Percentiles rank a stretch among this genome's conserved stretches.
phyloP scores from a whole-genome alignment of 2,888 invertebrate species.

The Apodemia mormo region DNA sequence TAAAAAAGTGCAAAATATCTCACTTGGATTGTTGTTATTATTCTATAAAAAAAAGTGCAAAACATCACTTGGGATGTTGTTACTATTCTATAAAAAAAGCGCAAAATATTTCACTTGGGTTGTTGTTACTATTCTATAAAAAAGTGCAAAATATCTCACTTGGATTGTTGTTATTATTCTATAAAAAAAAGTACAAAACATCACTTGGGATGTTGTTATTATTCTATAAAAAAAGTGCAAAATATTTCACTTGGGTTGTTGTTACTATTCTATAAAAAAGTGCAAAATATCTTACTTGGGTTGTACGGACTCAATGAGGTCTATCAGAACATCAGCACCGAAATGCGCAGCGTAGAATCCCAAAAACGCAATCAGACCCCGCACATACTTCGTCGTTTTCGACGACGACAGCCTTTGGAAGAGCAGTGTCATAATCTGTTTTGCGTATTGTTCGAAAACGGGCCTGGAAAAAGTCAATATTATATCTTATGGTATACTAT shows the following conservation, averaged over 20 bases:
- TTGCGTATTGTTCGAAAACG: slow-evolving; percentile 88
- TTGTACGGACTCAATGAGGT: slow-evolving; percentile 93
- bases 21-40: too few relatives aligned
- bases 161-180: not conserved
- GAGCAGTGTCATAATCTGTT: slow-evolving; percentile 94
- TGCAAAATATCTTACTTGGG: slow-evolving; percentile 76
- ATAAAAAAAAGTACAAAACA: too few relatives aligned
- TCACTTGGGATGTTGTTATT: not conserved
- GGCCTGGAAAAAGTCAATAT: slow-evolving; percentile 69
- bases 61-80: slow-evolving; percentile 77
- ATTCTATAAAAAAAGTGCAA: not conserved
- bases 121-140: too few relatives aligned
- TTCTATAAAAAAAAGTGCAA: not conserved
- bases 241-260: too few relatives aligned
- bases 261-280: not conserved
- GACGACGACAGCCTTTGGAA: slow-evolving; percentile 96
- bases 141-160: too few relatives aligned
- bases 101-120: too few relatives aligned
- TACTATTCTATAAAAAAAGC: too few relatives aligned
- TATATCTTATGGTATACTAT: too few relatives aligned
- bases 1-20: too few relatives aligned
- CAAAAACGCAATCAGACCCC: slow-evolving; percentile 94
- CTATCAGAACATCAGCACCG: slow-evolving; percentile 87
- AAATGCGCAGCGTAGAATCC: slow-evolving; percentile 92
- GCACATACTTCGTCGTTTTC: slow-evolving; percentile 97